These are phyloP conservation scores for Planococcus citri DNA, from an alignment of 1,140 invertebrate genomes.

Conservation along the genomic window DNA sequence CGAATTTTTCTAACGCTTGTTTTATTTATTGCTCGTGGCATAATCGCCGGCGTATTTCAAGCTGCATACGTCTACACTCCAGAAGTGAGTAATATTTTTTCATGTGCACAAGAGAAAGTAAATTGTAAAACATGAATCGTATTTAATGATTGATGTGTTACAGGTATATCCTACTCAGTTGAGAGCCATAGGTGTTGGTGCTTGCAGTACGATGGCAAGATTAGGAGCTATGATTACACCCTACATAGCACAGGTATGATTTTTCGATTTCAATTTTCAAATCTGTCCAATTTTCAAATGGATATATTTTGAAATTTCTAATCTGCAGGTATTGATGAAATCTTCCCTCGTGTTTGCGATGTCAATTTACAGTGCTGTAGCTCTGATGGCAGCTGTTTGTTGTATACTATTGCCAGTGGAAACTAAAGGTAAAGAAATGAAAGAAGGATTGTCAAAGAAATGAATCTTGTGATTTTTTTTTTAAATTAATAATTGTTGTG, in stretches of 20 bases:
- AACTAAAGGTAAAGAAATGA: slow-evolving; percentile 57
- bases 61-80: slow-evolving; percentile 92
- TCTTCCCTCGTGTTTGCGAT: slow-evolving; percentile 58
- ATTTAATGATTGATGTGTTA: too few species aligned
- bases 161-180: slow-evolving; percentile 77
- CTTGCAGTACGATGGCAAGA: slow-evolving; percentile 78
- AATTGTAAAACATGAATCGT: neutral
- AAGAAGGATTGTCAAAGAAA: slow-evolving; percentile 35
- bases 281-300: neutral
- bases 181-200: slow-evolving; percentile 72
- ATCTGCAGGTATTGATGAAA: slow-evolving; percentile 49
- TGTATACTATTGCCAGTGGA: slow-evolving; percentile 67
- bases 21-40: slow-evolving; percentile 76
- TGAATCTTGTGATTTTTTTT: slow-evolving; percentile 8
- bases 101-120: too few species aligned
- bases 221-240: slow-evolving; percentile 86
- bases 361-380: slow-evolving; percentile 56
- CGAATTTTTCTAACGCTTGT: slow-evolving; percentile 67
- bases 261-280: neutral
- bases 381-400: slow-evolving; percentile 55
- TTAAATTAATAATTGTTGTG: neutral
- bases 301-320: slow-evolving; percentile 22
- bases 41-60: slow-evolving; percentile 88
- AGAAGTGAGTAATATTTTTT: slow-evolving; percentile 47
- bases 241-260: slow-evolving; percentile 73